Conservation (phyloP, 2,888 invertebrate species). For the Leucophora obtusa region DNA sequence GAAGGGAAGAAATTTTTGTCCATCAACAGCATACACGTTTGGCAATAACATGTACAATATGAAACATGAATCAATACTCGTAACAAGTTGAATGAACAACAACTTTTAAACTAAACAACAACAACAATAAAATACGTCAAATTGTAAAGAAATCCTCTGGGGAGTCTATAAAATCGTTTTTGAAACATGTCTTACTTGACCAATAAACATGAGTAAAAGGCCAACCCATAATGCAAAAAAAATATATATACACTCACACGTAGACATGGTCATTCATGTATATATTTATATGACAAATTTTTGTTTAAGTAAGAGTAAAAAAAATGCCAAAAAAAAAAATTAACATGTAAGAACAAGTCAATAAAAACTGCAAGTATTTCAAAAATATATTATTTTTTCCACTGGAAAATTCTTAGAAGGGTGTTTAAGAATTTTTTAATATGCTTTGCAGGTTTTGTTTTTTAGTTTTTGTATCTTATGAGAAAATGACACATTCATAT, state of each 20-base stretch:
- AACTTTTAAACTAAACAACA: not conserved
- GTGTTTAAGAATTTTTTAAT: conserved; percentile 58
- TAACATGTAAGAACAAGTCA: conserved; percentile 64
- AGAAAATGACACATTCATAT: conserved; percentile 58
- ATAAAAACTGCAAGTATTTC: conserved; percentile 54
- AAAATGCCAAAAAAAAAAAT: conserved; percentile 39
- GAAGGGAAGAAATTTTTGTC: conserved; percentile 16
- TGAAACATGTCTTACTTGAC: conserved; percentile 56
- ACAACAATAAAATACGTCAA: conserved; percentile 17
- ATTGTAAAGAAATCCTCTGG: conserved; percentile 44
- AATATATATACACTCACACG: conserved; percentile 6
- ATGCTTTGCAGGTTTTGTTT: conserved; percentile 32
- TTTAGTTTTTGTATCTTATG: conserved; percentile 19
- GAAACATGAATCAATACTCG: conserved; percentile 64
- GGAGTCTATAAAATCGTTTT: conserved; percentile 48
- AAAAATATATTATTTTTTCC: conserved; percentile 29
- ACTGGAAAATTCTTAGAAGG: conserved; percentile 24
- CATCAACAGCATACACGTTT: conserved; percentile 31
- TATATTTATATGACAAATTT: conserved; percentile 51
- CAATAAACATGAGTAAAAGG: conserved; percentile 54
- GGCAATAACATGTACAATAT: conserved; percentile 42
- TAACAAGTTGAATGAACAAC: conserved; percentile 53
- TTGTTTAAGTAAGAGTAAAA: conserved; percentile 37
- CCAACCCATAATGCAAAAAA: conserved; percentile 8
- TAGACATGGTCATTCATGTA: conserved; percentile 4